Percentiles rank a stretch among this genome's conserved stretches.
Conservation (phyloP, 2,797 vertebrate genomes). For the Carcharodon carcharias region DNA sequence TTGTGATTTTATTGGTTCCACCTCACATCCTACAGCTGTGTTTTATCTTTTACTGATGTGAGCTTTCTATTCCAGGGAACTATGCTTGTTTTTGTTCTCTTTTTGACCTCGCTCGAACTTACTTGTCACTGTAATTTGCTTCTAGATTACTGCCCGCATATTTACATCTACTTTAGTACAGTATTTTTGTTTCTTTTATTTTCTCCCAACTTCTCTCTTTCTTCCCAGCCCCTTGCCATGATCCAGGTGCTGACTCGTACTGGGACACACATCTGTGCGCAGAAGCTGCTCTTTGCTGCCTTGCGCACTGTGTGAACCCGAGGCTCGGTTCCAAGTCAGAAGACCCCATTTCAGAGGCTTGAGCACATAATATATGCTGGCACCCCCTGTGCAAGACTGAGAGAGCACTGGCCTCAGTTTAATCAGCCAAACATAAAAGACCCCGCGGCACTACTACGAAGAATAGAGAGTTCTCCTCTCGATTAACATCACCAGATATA, state of each 20-base stretch:
- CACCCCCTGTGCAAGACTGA: background rate
- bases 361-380: no score
- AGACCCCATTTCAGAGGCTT: no score
- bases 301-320: background rate
- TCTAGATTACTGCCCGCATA: background rate
- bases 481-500: background rate
- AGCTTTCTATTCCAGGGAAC: background rate
- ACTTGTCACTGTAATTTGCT: background rate
- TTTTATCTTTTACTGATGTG: background rate
- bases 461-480: background rate
- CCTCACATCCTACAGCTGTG: background rate
- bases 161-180: background rate
- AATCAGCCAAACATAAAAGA: background rate
- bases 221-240: background rate
- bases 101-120: background rate
- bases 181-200: background rate
- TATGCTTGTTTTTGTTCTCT: background rate
- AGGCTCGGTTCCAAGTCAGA: background rate
- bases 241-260: background rate
- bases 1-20: background rate
- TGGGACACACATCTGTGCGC: background rate
- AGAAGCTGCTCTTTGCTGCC: no score
- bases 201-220: background rate
- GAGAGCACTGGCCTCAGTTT: background rate
- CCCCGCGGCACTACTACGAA: background rate